These are phyloP conservation scores for Geophilus truncorum DNA, from an alignment of 2,888 invertebrate species.

Conservation along the genomic window DNA sequence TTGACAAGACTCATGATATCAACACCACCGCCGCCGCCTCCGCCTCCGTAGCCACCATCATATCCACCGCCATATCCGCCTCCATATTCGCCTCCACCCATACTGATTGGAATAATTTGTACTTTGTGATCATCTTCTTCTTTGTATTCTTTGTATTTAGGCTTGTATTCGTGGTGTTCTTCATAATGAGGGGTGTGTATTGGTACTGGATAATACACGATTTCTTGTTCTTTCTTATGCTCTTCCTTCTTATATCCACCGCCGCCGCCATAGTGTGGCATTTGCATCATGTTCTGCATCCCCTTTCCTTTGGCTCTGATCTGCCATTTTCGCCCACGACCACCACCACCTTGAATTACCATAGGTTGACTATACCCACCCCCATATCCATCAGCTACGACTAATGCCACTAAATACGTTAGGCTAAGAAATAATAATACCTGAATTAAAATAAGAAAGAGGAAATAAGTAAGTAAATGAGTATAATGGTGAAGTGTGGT, in stretches of 20 bases:
- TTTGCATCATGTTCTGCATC: not conserved
- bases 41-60: not conserved
- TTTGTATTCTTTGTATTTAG: not conserved
- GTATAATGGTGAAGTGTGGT: not conserved
- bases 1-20: not conserved
- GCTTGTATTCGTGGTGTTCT: not conserved
- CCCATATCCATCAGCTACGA: not conserved
- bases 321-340: not conserved
- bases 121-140: conserved; percentile 1
- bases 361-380: not conserved
- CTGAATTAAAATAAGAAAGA: not conserved
- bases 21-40: not conserved
- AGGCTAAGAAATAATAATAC: not conserved
- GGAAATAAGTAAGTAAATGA: not conserved
- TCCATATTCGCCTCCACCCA: not conserved
- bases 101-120: not conserved
- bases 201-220: not conserved
- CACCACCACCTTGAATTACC: not conserved
- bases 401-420: not conserved
- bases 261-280: not conserved
- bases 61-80: not conserved
- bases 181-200: not conserved
- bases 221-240: not conserved
- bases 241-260: not conserved
- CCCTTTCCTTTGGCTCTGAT: conserved; percentile 2